Conservation (phyloP, 2,888 invertebrate species). For the Plagiodera versicolora region DNA sequence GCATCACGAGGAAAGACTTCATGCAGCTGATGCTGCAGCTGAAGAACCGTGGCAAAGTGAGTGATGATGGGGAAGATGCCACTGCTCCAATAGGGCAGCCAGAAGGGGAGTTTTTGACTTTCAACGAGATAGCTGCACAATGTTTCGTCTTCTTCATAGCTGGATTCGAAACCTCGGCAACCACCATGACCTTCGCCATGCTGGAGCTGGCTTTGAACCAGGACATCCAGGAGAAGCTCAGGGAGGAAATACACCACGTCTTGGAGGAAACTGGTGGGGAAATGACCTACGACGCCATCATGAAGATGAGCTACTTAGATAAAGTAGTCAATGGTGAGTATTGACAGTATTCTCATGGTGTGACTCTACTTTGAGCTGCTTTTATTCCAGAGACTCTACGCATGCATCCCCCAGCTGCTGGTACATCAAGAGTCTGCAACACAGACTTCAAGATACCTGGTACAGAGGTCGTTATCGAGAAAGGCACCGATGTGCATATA, state of each 20-base stretch:
- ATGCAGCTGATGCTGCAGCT: constrained; percentile 59
- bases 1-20: constrained; percentile 58
- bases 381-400: constrained; percentile 26
- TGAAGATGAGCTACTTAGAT: constrained; percentile 39
- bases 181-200: constrained; percentile 37
- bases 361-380: too few relatives aligned
- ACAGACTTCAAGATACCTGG: constrained; percentile 27
- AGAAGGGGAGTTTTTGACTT: constrained; percentile 13
- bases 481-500: constrained; percentile 19
- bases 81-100: constrained; percentile 14
- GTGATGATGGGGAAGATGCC: constrained; percentile 43
- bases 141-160: constrained; percentile 37
- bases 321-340: constrained; percentile 23
- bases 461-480: constrained; percentile 20
- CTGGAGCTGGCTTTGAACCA: constrained; percentile 36
- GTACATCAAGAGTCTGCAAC: constrained; percentile 21
- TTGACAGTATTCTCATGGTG: too few relatives aligned
- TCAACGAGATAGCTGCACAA: constrained; percentile 26
- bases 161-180: constrained; percentile 41
- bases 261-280: constrained; percentile 31
- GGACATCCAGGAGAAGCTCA: constrained; percentile 35
- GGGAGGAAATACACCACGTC: constrained; percentile 33
- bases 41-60: constrained; percentile 49
- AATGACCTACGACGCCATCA: constrained; percentile 36
- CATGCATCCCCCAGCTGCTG: constrained; percentile 24